Percentiles rank a stretch among this genome's conserved stretches.
These are phyloP conservation scores for Etheostoma nigrum DNA, from an alignment of 2,797 vertebrate genomes.

Conservation along the genomic window DNA sequence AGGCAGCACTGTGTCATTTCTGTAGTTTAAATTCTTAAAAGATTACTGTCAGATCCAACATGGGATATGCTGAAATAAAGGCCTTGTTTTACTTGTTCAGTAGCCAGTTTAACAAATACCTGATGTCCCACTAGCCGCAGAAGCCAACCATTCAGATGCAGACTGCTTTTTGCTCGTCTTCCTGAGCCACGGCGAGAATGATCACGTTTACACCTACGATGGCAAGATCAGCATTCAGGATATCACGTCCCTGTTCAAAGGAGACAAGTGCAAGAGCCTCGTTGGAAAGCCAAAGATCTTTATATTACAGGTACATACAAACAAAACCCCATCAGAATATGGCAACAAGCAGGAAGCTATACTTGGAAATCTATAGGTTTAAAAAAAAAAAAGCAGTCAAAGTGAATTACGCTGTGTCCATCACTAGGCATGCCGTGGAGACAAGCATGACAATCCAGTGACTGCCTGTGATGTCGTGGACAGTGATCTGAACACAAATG, in stretches of 20 bases:
- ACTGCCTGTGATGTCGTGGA: constrained; percentile 83
- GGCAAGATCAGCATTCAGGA: constrained; percentile 87
- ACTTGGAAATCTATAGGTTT: neutral
- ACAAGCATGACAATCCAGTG: constrained; percentile 88
- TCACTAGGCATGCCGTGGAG: constrained; percentile 91
- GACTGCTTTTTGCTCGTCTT: constrained; percentile 95
- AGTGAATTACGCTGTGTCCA: neutral
- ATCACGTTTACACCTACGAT: constrained; percentile 88
- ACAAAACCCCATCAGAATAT: rapidly evolving
- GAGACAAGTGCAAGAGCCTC: constrained; percentile 90
- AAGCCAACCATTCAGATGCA: constrained; percentile 84
- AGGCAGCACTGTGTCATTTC: neutral
- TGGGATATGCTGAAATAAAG: neutral
- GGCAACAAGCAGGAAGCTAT: neutral
- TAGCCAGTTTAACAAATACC: constrained; percentile 5
- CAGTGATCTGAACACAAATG: constrained; percentile 51
- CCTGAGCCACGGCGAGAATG: constrained; percentile 93
- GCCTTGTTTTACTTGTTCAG: neutral
- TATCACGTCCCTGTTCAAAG: constrained; percentile 90
- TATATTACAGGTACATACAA: constrained; percentile 89
- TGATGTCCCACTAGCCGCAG: constrained; percentile 81
- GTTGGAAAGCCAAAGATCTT: constrained; percentile 98
- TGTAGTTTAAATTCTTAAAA: neutral
- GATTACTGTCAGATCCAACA: neutral
- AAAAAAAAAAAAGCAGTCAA: neutral